A percentile compares a stretch with the other conserved stretches of the same genome.
phyloP scores from a whole-genome alignment of 2,113 vertebrate genomes.

The Arizona elegans region DNA sequence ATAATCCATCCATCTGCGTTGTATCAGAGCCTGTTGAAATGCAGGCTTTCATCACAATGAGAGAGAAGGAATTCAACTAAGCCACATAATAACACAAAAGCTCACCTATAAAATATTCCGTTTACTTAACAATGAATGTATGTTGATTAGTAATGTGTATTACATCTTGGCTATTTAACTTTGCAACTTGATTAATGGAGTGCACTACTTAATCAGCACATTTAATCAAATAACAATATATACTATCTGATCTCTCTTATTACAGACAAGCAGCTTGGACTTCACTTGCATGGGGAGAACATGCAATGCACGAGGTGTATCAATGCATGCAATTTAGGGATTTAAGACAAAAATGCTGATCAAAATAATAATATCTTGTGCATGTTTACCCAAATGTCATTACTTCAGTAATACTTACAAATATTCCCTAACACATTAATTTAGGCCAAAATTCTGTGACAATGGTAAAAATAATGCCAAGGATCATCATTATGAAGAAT shows the following conservation, averaged over 20 bases:
- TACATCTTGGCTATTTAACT: slow-evolving; percentile 68
- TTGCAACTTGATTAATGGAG: slow-evolving; percentile 71
- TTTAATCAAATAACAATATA: slow-evolving; percentile 50
- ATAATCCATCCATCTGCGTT: slow-evolving; percentile 34
- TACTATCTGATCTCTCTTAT: slow-evolving; percentile 53
- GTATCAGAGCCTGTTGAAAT: slow-evolving; percentile 24
- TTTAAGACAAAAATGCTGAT: slow-evolving; percentile 13
- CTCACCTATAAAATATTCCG: slow-evolving; percentile 68
- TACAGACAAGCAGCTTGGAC: slow-evolving; percentile 12
- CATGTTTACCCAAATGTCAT: neutral
- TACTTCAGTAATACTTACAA: neutral
- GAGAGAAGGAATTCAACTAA: slow-evolving; percentile 36
- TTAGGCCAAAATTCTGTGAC: neutral
- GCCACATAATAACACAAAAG: slow-evolving; percentile 45
- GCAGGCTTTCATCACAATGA: slow-evolving; percentile 23
- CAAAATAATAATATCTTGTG: neutral
- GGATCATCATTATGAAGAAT: neutral
- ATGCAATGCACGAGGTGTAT: neutral
- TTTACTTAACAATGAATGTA: slow-evolving; percentile 63
- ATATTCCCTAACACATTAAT: neutral
- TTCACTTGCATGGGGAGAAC: neutral
- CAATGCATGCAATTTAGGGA: neutral
- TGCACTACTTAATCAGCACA: slow-evolving; percentile 65
- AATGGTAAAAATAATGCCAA: neutral
- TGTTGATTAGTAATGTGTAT: slow-evolving; percentile 68